These are phyloP conservation scores for Alauda arvensis DNA, from an alignment of 2,797 vertebrate genomes.

Conservation along the genomic window DNA sequence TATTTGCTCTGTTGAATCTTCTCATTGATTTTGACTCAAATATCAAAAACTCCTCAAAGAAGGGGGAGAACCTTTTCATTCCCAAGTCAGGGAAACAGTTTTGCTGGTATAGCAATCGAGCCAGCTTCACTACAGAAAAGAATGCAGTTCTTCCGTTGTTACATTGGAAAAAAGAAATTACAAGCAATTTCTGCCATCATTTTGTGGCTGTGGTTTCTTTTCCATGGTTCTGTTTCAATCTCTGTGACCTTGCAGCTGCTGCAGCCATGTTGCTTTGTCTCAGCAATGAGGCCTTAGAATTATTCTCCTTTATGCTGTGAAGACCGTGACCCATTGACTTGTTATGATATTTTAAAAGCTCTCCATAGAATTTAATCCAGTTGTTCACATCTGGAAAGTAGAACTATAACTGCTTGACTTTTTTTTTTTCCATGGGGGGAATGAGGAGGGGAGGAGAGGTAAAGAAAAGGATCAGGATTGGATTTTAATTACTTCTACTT, in stretches of 20 bases:
- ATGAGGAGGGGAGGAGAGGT: not conserved
- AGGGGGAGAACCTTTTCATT: not conserved
- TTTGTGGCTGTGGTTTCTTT: constrained; percentile 27
- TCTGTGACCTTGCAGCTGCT: constrained; percentile 41
- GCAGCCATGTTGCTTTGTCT: not conserved
- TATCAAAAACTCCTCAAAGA: not conserved
- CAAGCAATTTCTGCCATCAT: not conserved
- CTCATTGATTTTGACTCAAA: not conserved
- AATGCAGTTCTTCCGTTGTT: not conserved
- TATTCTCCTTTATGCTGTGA: constrained; percentile 5
- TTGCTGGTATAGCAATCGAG: not conserved
- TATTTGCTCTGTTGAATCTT: not conserved
- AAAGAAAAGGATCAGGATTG: not conserved
- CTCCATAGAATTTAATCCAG: constrained; percentile 31
- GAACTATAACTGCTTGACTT: not conserved
- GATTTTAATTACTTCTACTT: not conserved
- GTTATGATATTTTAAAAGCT: constrained; percentile 26
- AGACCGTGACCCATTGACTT: constrained; percentile 31
- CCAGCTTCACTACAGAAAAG: not conserved
- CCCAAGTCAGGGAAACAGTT: not conserved
- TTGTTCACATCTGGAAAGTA: constrained; percentile 38
- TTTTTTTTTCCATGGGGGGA: accelerated
- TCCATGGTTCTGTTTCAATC: constrained; percentile 11
- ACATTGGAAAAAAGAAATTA: not conserved
- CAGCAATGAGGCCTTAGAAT: not conserved